Evolutionary conservation across 2,113 vertebrate genomes (phyloP), one percentile per base, ranked within the genome.

Genomic region (Daubentonia madagascariensis): DNA sequence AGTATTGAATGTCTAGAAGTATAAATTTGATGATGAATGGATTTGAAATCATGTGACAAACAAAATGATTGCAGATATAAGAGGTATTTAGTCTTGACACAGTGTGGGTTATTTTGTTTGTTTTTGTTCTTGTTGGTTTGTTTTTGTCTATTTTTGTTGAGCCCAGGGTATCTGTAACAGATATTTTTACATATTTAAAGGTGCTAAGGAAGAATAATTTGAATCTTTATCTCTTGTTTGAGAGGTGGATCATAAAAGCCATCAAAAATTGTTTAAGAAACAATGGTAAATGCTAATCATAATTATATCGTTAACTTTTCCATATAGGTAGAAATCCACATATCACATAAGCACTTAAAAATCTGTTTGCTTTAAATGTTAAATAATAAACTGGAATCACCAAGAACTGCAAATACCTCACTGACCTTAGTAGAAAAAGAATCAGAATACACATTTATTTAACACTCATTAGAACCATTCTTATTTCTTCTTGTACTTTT

Each of bases 361-460:
- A 72, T 37, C 1, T 91, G 6, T 52, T 65, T 93, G 11, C 1
- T 81, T 89, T 79, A 83, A 86, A 68, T 78, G 43, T 73, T 61
- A 95, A 28, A 11, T 9, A 43, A 50, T 90, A 59, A 85, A 45
- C 9, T 57, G 23, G 90, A 43, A 86, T 85, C 57, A 75, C 6
- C 70, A 88, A 75, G 23, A 92, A 94, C 4, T 94, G 13, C 10
- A 92, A 89, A 45, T 45, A n/a, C 1, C 3, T 92, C 22, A 45
- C 20, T 80, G 63, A 81, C 20, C 10, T 96, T 85, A 45, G 28
- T 37, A 68, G 85, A 50, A 94, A 89, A 54, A 78, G 25, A 43
- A 43, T 72, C 40, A 52, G 40, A 65, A 57, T 63, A 40, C 5
- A 57, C 30, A n/a, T 89, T 97, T 96, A 94, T 90, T 97, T 97